phyloP scores from a whole-genome alignment of 2,888 invertebrate species.

The Slavum lentiscoides region DNA sequence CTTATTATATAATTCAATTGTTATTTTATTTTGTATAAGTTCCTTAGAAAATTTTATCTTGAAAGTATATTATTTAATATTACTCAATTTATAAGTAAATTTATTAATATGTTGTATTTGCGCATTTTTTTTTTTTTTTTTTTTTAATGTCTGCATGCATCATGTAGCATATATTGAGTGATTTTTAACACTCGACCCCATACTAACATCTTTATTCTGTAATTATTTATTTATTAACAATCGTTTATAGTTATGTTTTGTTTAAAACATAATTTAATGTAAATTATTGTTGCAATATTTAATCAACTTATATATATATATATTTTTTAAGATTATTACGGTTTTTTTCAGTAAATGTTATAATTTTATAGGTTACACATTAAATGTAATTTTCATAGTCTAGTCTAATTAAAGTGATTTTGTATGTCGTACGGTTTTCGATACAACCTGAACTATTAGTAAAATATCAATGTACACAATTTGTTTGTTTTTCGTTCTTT shows the following conservation, averaged over 20 bases:
- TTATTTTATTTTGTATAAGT: conserved; percentile 52
- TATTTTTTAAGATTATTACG: conserved; percentile 24
- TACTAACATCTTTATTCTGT: conserved; percentile 46
- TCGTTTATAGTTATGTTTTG: conserved; percentile 21
- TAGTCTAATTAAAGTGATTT: conserved; percentile 51
- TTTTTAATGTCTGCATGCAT: conserved; percentile 35
- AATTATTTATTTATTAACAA: conserved; percentile 47
- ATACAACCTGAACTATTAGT: conserved; percentile 36
- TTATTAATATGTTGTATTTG: conserved; percentile 28
- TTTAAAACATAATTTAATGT: conserved; percentile 32
- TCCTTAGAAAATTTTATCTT: conserved; percentile 52
- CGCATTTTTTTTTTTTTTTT: conserved; percentile 30
- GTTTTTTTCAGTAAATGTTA: conserved; percentile 35
- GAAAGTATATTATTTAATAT: conserved; percentile 35
- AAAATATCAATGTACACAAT: conserved; percentile 29
- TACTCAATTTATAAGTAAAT: conserved; percentile 33
- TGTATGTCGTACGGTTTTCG: conserved; percentile 32
- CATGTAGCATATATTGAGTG: conserved; percentile 31
- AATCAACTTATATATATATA: not conserved
- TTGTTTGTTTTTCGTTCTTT: conserved; percentile 12
- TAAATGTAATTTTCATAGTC: conserved; percentile 47
- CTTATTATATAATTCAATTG: conserved; percentile 50
- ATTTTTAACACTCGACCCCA: conserved; percentile 21
- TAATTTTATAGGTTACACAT: conserved; percentile 42
- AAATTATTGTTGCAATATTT: conserved; percentile 34